Base-by-base conservation (phyloP, 1,140 invertebrate genomes). In the Xylocopa sonorina region DNA sequence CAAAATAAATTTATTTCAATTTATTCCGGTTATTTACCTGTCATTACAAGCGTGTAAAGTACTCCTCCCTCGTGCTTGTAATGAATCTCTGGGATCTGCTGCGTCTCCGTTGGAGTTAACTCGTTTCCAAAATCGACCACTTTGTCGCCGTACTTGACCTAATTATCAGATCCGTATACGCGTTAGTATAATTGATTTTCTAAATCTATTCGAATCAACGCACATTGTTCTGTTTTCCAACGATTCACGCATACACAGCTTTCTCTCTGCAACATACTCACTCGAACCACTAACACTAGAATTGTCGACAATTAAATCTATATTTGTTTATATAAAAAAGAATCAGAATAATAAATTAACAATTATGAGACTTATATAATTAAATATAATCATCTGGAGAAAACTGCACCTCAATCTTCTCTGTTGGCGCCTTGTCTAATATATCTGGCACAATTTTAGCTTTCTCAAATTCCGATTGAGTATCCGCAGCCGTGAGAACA, bases 1-100 rank as follows among this genome's bases (percentile, higher is more conserved):
- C 5, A 46, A 34, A 51, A 16, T 24, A 32, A 62, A n/a, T 77
- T 41, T 43, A 3, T 9, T 38, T 4, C 9, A 58, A 6, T 58
- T 58, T 10, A 32, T 7, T 10, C 16, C 32, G 3, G 6, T 9
- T 1, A 12, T 76, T 86, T 89, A 94, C 94, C 94, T 85, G 93
- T 94, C 93, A 95, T 93, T 32, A 94, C 92, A 0, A 96, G 90
- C 46, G 95, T 95, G 83, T 96, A 96, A 51, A 93, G 89, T 58
- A 93, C 87, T 69, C 92, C 91, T 16, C 92, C 91, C 62, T 94
- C 92, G 66, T 93, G 92, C 58, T 92, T 91, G 83, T 93, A 94
- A 72, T 92, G 89, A 12, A 94, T 88, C 51, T 90, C 89, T 10
- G 93, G 92, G 48, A 91, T 87, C 55, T 91, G 41, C 60, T 92